Conservation (phyloP, 2,888 invertebrate genomes). For the Amblyteles armatorius region DNA sequence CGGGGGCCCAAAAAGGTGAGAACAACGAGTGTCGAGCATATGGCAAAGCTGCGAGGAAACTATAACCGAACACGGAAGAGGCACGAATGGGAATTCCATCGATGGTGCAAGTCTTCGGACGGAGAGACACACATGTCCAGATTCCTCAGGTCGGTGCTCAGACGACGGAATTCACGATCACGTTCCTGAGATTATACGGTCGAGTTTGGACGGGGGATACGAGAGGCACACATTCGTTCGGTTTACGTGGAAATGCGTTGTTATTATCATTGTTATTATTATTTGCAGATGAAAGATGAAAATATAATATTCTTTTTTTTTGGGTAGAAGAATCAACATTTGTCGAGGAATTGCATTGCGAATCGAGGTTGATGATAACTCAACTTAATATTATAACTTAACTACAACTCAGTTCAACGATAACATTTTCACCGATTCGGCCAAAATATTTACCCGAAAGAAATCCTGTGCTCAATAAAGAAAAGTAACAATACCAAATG, state of each 20-base stretch:
- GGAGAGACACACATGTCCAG: slow-evolving; percentile 44
- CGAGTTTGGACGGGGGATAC: slow-evolving; percentile 7
- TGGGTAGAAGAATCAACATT: not conserved
- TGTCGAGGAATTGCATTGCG: not conserved
- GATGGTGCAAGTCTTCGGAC: not conserved
- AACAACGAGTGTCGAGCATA: slow-evolving; percentile 48
- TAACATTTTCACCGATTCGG: too few species aligned
- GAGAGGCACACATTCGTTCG: slow-evolving; percentile 24
- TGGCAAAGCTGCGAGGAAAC: slow-evolving; percentile 47
- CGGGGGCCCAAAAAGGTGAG: slow-evolving; percentile 12
- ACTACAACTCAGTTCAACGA: too few species aligned
- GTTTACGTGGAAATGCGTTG: not conserved
- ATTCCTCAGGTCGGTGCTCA: slow-evolving; percentile 1
- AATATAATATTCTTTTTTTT: not conserved
- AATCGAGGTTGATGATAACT: not conserved
- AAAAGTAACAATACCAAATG: not conserved
- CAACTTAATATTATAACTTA: too few species aligned
- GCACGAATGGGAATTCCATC: slow-evolving; percentile 58
- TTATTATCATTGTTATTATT: not conserved
- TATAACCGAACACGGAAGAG: slow-evolving; percentile 22
- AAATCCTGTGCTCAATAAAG: not conserved
- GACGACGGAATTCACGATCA: not conserved
- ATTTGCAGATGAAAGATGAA: not conserved
- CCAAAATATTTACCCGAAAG: not conserved
- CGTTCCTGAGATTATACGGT: slow-evolving; percentile 48